These are phyloP conservation scores for Shargacucullia verbasci DNA, from an alignment of 2,888 invertebrate genomes.

Conservation along the genomic window DNA sequence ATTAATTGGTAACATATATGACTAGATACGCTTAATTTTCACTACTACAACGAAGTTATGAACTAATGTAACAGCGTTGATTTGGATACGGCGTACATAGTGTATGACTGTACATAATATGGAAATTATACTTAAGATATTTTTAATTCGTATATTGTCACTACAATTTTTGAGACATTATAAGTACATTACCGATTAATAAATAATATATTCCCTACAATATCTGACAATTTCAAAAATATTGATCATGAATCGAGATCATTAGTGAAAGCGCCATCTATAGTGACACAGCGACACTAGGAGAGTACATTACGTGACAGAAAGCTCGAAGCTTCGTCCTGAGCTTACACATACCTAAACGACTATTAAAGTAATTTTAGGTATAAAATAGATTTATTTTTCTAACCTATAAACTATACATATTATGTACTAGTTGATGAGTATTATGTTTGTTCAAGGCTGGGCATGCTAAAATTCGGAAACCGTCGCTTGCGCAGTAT, in stretches of 20 bases:
- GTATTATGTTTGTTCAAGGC: slow-evolving; percentile 68
- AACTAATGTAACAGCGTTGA: slow-evolving; percentile 32
- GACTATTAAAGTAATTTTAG: slow-evolving; percentile 58
- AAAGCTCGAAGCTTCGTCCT: slow-evolving; percentile 72
- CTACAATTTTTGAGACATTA: slow-evolving; percentile 42
- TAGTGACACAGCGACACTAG: slow-evolving; percentile 66
- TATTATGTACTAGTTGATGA: slow-evolving; percentile 67
- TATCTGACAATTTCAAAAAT: slow-evolving; percentile 51
- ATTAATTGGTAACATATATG: slow-evolving; percentile 14
- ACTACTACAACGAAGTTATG: slow-evolving; percentile 31
- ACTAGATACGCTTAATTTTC: slow-evolving; percentile 29
- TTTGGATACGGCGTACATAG: slow-evolving; percentile 17
- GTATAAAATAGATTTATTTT: slow-evolving; percentile 87
- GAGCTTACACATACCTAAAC: slow-evolving; percentile 68
- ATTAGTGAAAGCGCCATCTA: slow-evolving; percentile 68
- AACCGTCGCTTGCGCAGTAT: slow-evolving; percentile 15
- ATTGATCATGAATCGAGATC: slow-evolving; percentile 54
- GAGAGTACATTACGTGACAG: slow-evolving; percentile 58
- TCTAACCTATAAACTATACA: slow-evolving; percentile 80
- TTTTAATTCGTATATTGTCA: slow-evolving; percentile 54
- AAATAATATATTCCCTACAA: slow-evolving; percentile 41
- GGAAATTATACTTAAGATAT: slow-evolving; percentile 41
- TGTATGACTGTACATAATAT: slow-evolving; percentile 40
- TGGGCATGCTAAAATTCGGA: slow-evolving; percentile 21
- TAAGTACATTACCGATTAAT: slow-evolving; percentile 33